A percentile compares a stretch with the other conserved stretches of the same genome.
phyloP scores from a whole-genome alignment of 2,113 vertebrate species.

The Lamprotornis superbus region DNA sequence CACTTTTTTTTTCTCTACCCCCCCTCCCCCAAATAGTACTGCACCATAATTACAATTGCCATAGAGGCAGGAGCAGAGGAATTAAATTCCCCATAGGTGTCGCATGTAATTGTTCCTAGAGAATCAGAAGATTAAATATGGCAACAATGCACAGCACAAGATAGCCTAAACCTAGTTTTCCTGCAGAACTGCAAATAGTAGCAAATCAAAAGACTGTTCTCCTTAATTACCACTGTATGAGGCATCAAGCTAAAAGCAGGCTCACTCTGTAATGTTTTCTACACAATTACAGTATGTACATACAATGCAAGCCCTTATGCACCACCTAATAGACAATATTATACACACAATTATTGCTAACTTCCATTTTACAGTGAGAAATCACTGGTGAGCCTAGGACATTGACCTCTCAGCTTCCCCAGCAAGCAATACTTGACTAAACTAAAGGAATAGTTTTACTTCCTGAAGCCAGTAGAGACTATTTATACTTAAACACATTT shows the following conservation, averaged over 20 bases:
- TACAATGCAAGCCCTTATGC: constrained; percentile 75
- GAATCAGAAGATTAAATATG: constrained; percentile 77
- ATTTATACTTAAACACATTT: constrained; percentile 79
- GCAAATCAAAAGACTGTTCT: constrained; percentile 81
- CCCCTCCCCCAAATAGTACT: constrained; percentile 23
- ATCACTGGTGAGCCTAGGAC: constrained; percentile 68
- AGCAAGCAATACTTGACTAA: constrained; percentile 68
- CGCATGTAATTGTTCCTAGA: constrained; percentile 72
- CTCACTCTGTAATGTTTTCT: constrained; percentile 83
- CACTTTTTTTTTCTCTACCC: neutral
- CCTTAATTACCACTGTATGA: constrained; percentile 84
- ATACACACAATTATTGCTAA: constrained; percentile 68
- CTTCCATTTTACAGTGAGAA: constrained; percentile 67
- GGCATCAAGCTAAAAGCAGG: constrained; percentile 81
- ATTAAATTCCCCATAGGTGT: constrained; percentile 80
- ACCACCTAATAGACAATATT: constrained; percentile 77
- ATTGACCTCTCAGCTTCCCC: constrained; percentile 68
- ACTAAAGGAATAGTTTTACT: constrained; percentile 74
- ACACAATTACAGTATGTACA: constrained; percentile 73
- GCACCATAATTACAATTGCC: constrained; percentile 74
- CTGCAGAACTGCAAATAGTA: constrained; percentile 78
- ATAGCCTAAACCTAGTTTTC: constrained; percentile 78
- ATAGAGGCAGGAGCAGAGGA: constrained; percentile 72
- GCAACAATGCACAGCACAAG: constrained; percentile 77
- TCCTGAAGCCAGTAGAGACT: constrained; percentile 68